A percentile compares a stretch with the other conserved stretches of the same genome.
Evolutionary conservation across 2,113 vertebrate species (phyloP).

Genomic region (Leucoraja erinaceus): DNA sequence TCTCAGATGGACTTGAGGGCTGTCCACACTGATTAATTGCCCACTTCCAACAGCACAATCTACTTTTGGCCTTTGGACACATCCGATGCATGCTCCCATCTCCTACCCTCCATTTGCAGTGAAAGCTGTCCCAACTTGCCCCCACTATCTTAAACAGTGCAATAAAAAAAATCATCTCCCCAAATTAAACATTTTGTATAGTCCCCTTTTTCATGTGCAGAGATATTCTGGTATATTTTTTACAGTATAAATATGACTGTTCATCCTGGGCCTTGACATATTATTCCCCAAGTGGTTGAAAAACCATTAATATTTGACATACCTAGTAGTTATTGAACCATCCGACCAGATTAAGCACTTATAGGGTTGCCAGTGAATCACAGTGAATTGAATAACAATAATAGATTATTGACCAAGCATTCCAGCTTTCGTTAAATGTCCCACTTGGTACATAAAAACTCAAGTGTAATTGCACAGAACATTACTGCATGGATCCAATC

Average conservation of each 20-base stretch:
- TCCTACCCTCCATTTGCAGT: too few species aligned
- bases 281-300: neutral
- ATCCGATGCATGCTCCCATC: too few species aligned
- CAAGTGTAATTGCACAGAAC: neutral
- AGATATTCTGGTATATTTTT: neutral
- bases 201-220: neutral
- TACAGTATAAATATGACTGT: neutral
- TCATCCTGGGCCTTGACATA: neutral
- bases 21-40: too few species aligned
- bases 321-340: neutral
- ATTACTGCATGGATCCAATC: neutral
- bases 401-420: neutral
- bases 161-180: neutral
- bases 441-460: neutral
- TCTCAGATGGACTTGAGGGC: too few species aligned
- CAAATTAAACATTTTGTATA: neutral
- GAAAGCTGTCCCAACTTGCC: too few species aligned
- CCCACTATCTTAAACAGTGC: neutral
- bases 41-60: too few species aligned
- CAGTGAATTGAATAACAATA: neutral
- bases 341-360: slow-evolving; percentile 13
- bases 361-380: neutral
- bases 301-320: neutral
- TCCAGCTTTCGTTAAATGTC: neutral
- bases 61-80: too few species aligned